Conservation (phyloP, 1,140 invertebrate species). For the Araneus ventricosus region DNA sequence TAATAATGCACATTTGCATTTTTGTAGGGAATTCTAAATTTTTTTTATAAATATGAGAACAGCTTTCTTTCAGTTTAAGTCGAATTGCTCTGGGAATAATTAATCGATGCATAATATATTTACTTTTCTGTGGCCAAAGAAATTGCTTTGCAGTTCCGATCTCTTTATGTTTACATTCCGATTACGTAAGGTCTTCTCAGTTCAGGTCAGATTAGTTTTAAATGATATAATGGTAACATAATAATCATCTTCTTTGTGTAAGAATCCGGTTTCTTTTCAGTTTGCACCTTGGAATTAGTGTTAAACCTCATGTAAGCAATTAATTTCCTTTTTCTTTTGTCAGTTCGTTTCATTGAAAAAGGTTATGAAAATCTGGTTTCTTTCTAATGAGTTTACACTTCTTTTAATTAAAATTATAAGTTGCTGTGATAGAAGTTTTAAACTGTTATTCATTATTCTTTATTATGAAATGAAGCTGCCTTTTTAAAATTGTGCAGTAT, state of each 20-base stretch:
- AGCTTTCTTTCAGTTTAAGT: too few relatives aligned
- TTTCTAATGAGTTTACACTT: neutral
- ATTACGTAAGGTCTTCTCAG: neutral
- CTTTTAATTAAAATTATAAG: neutral
- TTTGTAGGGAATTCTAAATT: too few relatives aligned
- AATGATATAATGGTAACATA: constrained; percentile 4
- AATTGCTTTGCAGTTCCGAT: neutral
- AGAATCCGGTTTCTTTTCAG: neutral
- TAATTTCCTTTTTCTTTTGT: neutral
- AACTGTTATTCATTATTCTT: too few relatives aligned
- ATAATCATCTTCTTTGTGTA: neutral
- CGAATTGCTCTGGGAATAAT: too few relatives aligned
- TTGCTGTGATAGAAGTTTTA: neutral
- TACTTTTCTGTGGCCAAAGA: neutral
- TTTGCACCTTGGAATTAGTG: neutral
- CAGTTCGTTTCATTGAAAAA: neutral
- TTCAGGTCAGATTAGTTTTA: neutral
- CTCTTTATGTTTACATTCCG: neutral
- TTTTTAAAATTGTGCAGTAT: too few relatives aligned
- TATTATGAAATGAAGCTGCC: too few relatives aligned
- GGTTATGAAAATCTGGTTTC: neutral
- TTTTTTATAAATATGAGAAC: too few relatives aligned
- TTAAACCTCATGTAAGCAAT: neutral
- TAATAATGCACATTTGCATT: too few relatives aligned
- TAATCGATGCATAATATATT: too few relatives aligned